Conservation (phyloP, 30 jellyfish, hydroid and myxozoan species). For the Pelagia noctiluca region DNA sequence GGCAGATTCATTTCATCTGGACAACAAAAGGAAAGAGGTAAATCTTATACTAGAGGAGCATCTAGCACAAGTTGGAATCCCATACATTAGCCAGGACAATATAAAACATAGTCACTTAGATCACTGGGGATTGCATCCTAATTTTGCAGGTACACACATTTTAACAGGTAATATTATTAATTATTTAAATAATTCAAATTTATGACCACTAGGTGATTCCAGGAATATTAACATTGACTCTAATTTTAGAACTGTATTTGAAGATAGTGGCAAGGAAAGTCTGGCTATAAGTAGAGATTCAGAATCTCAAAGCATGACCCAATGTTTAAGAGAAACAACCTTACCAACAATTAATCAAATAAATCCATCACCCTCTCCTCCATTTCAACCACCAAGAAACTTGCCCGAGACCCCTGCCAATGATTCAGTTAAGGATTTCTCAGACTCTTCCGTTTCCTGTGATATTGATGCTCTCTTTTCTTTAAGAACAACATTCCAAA, state of each 20-base stretch:
- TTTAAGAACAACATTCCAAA: constrained; percentile 2
- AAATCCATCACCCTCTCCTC: neutral
- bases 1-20: constrained; percentile 12
- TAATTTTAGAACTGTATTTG: neutral
- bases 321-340: neutral
- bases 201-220: neutral
- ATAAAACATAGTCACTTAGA: constrained; percentile 9
- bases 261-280: neutral
- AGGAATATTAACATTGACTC: neutral
- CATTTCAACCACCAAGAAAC: neutral
- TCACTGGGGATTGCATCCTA: constrained; percentile 2
- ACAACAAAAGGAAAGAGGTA: constrained; percentile 24
- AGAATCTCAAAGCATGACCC: neutral
- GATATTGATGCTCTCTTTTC: constrained; percentile 7
- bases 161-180: neutral
- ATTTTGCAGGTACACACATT: neutral
- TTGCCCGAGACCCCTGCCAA: neutral
- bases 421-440: neutral
- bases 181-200: too few species aligned
- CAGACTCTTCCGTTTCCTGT: constrained; percentile 12
- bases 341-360: neutral
- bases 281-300: neutral
- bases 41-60: constrained; percentile 20
- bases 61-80: constrained; percentile 29
- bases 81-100: constrained; percentile 34